phyloP scores from a whole-genome alignment of 2,797 vertebrate species.

The Eulemur rubriventer region DNA sequence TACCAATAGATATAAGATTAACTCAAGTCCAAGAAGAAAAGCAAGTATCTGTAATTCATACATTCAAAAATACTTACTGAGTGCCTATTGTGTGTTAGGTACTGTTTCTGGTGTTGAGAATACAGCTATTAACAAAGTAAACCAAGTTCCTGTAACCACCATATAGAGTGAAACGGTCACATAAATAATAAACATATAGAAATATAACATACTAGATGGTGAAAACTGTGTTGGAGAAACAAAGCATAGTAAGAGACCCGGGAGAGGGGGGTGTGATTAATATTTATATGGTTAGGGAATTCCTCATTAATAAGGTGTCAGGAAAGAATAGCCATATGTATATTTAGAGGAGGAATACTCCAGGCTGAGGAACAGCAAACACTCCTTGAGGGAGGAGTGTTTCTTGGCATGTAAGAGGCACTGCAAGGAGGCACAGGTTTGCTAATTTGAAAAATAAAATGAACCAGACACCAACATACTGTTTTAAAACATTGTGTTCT shows the following conservation, averaged over 20 bases:
- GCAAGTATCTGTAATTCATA: not conserved
- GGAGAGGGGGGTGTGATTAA: not conserved
- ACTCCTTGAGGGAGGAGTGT: not conserved
- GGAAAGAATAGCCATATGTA: not conserved
- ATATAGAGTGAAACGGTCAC: not conserved
- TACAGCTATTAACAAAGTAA: not conserved
- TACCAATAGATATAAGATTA: not conserved
- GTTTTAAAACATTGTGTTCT: not conserved
- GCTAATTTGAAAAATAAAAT: slow-evolving; percentile 19
- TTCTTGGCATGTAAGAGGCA: not conserved
- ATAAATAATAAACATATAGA: not conserved
- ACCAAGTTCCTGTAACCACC: not conserved
- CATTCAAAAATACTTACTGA: not conserved
- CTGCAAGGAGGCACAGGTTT: not conserved
- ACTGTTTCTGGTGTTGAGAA: not conserved
- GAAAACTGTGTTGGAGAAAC: not conserved
- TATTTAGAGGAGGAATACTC: not conserved
- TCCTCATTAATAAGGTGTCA: not conserved
- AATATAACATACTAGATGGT: not conserved
- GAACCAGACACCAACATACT: not conserved
- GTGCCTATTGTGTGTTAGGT: not conserved
- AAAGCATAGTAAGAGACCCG: not conserved
- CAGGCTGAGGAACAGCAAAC: not conserved
- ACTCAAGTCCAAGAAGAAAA: not conserved
- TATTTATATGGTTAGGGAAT: not conserved